These are phyloP conservation scores for Cossypha caffra DNA, from an alignment of 2,797 vertebrate species.

Conservation along the genomic window DNA sequence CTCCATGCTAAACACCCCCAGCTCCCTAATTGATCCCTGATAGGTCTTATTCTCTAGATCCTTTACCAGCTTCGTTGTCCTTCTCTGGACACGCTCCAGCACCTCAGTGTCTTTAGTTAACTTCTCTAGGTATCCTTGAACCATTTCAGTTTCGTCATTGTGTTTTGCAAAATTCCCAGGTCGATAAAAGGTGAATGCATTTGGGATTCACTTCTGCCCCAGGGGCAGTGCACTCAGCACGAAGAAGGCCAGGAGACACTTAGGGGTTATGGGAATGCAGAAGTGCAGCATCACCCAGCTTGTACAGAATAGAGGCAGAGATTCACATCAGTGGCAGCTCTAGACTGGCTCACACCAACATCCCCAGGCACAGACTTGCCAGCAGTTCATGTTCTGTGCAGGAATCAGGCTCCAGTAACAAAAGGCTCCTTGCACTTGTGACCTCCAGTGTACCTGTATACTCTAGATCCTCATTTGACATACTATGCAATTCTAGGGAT, in stretches of 20 bases:
- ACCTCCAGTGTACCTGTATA: background rate
- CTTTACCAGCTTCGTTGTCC: background rate
- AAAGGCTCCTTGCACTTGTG: background rate
- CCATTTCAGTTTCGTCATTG: background rate
- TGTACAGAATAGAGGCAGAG: background rate
- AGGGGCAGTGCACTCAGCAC: background rate
- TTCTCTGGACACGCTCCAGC: background rate
- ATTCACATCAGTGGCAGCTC: background rate
- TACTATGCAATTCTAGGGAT: background rate
- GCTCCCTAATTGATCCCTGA: background rate
- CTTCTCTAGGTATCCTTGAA: background rate
- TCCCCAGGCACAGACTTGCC: background rate
- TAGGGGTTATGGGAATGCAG: background rate
- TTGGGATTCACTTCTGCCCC: background rate
- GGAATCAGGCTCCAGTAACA: background rate
- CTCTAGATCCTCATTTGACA: background rate
- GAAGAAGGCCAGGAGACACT: background rate
- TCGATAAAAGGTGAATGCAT: background rate
- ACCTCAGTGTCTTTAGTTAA: background rate
- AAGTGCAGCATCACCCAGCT: background rate
- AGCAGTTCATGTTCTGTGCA: background rate
- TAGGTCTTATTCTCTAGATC: background rate
- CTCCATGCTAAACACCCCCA: background rate
- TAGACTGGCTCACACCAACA: background rate
- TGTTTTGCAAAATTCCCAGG: background rate